These are phyloP conservation scores for Crepidodera aurea DNA, from an alignment of 2,888 invertebrate species.

Conservation along the genomic window DNA sequence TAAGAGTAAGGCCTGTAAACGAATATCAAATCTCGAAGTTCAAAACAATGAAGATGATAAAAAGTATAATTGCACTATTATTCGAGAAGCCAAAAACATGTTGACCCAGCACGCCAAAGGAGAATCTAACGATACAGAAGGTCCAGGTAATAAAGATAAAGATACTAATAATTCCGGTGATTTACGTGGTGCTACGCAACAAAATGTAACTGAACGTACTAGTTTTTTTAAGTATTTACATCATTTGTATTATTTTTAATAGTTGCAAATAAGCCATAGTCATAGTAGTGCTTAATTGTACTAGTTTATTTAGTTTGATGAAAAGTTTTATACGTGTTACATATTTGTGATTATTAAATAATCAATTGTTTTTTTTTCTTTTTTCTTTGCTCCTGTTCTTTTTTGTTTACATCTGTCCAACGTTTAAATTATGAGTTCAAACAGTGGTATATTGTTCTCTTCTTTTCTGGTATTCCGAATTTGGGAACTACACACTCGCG, in stretches of 20 bases:
- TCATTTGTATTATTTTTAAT: constrained; percentile 66
- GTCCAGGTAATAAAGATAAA: constrained; percentile 22
- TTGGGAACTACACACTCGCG: too few species aligned
- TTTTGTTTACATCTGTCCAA: too few species aligned
- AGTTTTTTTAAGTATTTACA: constrained; percentile 68
- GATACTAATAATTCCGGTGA: constrained; percentile 35
- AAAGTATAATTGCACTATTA: constrained; percentile 45
- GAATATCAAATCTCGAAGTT: constrained; percentile 35
- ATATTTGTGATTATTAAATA: constrained; percentile 21
- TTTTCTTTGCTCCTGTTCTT: not conserved
- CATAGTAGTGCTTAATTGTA: not conserved
- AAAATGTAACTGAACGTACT: constrained; percentile 48
- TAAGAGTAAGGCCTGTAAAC: constrained; percentile 45
- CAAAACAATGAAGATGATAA: constrained; percentile 43
- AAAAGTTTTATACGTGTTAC: constrained; percentile 14
- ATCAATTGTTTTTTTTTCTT: constrained; percentile 2
- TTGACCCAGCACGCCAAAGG: constrained; percentile 41
- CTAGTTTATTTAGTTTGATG: constrained; percentile 5
- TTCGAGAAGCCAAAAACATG: constrained; percentile 36
- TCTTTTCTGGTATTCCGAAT: too few species aligned
- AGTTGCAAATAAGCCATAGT: constrained; percentile 8
- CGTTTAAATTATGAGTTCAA: too few species aligned
- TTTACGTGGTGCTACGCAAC: constrained; percentile 43
- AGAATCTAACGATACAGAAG: constrained; percentile 14
- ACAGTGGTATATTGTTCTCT: too few species aligned